Percentiles rank a stretch among this genome's conserved stretches.
These are phyloP conservation scores for Ictalurus furcatus DNA, from an alignment of 2,113 vertebrate genomes.

Conservation along the genomic window DNA sequence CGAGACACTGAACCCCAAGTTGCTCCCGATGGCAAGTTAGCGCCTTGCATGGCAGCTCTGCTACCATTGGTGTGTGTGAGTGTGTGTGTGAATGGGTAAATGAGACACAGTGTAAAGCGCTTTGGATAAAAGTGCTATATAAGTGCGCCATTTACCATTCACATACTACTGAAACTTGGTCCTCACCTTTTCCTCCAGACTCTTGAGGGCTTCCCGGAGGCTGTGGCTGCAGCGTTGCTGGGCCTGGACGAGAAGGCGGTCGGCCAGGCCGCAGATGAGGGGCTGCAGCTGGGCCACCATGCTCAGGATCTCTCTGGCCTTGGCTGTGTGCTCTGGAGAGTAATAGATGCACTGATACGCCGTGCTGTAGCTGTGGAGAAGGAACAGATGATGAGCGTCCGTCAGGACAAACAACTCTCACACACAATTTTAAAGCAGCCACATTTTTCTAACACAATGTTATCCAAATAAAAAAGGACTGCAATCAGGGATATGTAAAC, in stretches of 20 bases:
- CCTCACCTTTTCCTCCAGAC: constrained; percentile 94
- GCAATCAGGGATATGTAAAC: background rate
- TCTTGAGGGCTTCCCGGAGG: constrained; percentile 90
- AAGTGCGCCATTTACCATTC: no score
- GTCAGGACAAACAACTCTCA: background rate
- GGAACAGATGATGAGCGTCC: background rate
- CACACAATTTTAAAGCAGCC: background rate
- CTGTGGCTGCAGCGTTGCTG: constrained; percentile 83
- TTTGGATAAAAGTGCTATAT: no score
- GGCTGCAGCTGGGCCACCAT: constrained; percentile 89
- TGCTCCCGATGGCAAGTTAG: no score
- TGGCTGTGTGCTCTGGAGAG: constrained; percentile 94
- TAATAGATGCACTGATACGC: constrained; percentile 99
- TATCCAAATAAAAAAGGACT: background rate
- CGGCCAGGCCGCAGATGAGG: constrained; percentile 86
- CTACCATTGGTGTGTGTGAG: no score
- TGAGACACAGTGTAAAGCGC: no score
- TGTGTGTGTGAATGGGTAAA: no score
- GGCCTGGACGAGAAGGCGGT: constrained; percentile 89
- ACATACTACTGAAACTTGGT: background rate
- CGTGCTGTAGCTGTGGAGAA: constrained; percentile 80
- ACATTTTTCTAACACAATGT: background rate
- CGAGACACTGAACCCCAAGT: no score
- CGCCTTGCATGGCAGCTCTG: no score
- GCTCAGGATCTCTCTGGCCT: constrained; percentile 94